Base-by-base conservation (phyloP, 1,140 invertebrate species). In the Drosophila serrata region DNA sequence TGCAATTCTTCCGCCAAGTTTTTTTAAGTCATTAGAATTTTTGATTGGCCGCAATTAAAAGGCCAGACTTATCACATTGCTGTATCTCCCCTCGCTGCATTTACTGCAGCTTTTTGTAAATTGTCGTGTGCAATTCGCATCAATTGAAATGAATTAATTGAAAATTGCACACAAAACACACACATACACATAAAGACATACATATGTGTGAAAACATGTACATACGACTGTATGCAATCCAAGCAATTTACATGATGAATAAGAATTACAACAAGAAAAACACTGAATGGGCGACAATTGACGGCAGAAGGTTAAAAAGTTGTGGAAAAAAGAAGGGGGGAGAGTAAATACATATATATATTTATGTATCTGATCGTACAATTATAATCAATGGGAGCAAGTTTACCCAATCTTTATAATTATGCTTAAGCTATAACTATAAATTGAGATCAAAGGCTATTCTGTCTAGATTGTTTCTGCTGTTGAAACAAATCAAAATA, bases 131-230 rank as follows among this genome's bases (percentile, higher is more conserved):
- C 72, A 75, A 88, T 84, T 76, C 80, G 67, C 73, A 63, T 88
- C 85, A 88, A 88, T 88, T 87, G 84, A 84, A 68, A 75, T 67
- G 80, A 87, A 87, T 85, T 85, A 84, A 84, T 74, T 79, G 76
- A 79, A 73, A 79, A 84, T 85, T 87, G 82, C 82, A 77, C 72
- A 70, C 55, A 69, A 43, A 63, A 40, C 63, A 84, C 49, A 84
- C 49, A 73, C 31, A 55, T 22, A 39, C 19, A 69, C 37, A 55
- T 8, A 33, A 4, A 48, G n/a, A 40, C 7, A 40, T 8, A 17
- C 7, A 24, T 7, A 15, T 7, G 24, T 13, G 24, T 1, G 12
- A 22, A 48, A 15, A 60, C 45, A 48, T 55, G 46, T 59, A 58
- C 43, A 35, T 27, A 24, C 24, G 19, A 53, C 15, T 35, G 39